Base-by-base conservation (phyloP, 2,797 vertebrate species). In the Sebastes itinus region DNA sequence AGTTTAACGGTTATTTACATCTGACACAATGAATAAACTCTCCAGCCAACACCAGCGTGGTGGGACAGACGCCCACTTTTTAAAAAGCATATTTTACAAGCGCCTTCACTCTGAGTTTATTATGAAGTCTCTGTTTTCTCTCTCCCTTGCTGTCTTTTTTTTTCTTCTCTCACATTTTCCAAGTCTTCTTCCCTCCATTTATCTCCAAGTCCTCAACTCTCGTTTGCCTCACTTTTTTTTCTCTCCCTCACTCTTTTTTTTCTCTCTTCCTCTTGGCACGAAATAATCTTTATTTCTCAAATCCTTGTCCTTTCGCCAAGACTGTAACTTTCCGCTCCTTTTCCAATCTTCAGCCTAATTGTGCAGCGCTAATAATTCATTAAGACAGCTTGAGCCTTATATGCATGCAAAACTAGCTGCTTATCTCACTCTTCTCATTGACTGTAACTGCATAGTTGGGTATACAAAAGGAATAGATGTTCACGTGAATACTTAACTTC, bases 31-130 rank as follows among this genome's bases (percentile, higher is more conserved):
- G 75, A 75, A 85, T 84, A 55, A 88, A 80, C 22, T 23, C 54
- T 64, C n/a, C 28, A 70, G 88, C 88, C 91, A 94, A 86, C 60
- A 87, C 72, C 88, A 93, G 91, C 85, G 75, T 28, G n/a, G 35
- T 82, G 76, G 83, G 84, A 92, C 80, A 59, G 63, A 61, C 75
- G 35, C 81, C 78, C 52, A 79, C 73, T 86, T 82, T 78, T 88
- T 84, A 88, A 91, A 90, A 83, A 79, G 64, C 59, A n/a, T 10
- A 84, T 82, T 92, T 93, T 90, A 92, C 9, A 58, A 92, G 83
- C 28, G 7, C 56, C 80, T 81, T 87, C 81, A 74, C 84, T 81
- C 60, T 75, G 78, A 16, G 22, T 77, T 78, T 79, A 74, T 74
- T 68, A 35, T 54, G 16, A 80, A n/a, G 28, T 58, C 60, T 61